Conservation (phyloP, 2,888 invertebrate species). For the Chloromyia formosa region DNA sequence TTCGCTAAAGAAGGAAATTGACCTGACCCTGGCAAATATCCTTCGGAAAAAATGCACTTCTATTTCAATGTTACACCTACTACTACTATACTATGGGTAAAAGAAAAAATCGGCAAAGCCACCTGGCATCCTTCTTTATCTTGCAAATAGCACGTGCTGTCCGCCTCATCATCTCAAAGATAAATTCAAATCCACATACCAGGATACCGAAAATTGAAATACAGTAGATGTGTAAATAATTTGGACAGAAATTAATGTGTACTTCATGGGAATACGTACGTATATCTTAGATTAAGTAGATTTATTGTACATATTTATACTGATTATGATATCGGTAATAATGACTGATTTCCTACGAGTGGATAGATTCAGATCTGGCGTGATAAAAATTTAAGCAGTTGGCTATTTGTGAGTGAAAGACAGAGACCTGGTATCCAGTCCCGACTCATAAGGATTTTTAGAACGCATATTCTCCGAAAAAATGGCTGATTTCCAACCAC, state of each 20-base stretch:
- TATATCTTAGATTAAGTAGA: too few relatives aligned
- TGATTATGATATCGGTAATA: too few relatives aligned
- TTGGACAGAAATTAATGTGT: slow-evolving; percentile 3
- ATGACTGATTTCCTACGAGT: too few relatives aligned
- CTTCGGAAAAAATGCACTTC: background rate
- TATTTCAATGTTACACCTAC: slow-evolving; percentile 17
- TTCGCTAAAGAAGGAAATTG: slow-evolving; percentile 37
- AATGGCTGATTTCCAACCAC: too few relatives aligned
- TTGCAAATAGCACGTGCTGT: slow-evolving; percentile 49
- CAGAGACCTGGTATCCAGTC: too few relatives aligned
- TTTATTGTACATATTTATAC: too few relatives aligned
- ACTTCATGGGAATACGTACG: too few relatives aligned
- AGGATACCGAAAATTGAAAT: background rate
- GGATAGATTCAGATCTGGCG: too few relatives aligned
- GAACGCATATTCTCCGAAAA: too few relatives aligned
- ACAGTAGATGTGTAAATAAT: slow-evolving; percentile 5
- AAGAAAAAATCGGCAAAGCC: slow-evolving; percentile 41
- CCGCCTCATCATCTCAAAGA: slow-evolving; percentile 37
- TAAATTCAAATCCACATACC: slow-evolving; percentile 36
- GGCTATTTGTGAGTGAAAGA: too few relatives aligned
- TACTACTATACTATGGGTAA: background rate
- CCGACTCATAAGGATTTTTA: too few relatives aligned
- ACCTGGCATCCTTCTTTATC: slow-evolving; percentile 48
- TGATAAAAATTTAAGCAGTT: too few relatives aligned
- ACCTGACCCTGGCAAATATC: slow-evolving; percentile 26